These are phyloP conservation scores for Gorsachius goisagi DNA, from an alignment of 2,113 vertebrate species.

Conservation along the genomic window DNA sequence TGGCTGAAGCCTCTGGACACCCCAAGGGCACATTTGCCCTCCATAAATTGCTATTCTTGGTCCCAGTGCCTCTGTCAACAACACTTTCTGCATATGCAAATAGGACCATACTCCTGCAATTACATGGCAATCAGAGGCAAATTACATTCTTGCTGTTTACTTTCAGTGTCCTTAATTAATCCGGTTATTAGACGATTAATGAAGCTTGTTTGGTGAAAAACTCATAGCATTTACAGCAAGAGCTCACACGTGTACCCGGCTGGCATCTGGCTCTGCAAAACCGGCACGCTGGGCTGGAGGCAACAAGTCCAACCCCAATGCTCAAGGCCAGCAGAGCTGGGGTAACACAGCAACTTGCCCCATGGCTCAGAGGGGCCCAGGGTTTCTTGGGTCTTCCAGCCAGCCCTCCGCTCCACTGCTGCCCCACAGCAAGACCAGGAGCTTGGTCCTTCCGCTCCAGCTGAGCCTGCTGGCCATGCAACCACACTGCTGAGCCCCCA, in stretches of 20 bases:
- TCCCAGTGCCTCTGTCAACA: not conserved
- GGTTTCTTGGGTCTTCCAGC: not conserved
- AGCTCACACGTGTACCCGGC: not conserved
- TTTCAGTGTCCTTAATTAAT: conserved; percentile 81
- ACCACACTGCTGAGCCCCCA: not conserved
- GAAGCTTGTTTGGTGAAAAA: conserved; percentile 79
- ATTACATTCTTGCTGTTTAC: conserved; percentile 84
- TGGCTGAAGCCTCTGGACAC: not conserved
- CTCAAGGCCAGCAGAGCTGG: rapidly evolving
- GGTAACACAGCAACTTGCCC: not conserved
- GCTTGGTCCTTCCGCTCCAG: not conserved
- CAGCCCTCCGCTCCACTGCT: not conserved
- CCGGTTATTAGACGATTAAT: conserved; percentile 82
- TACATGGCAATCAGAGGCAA: conserved; percentile 78
- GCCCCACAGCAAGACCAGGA: not conserved
- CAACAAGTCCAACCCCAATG: not conserved
- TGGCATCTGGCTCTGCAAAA: not conserved
- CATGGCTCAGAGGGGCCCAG: not conserved
- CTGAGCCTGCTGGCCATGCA: rapidly evolving
- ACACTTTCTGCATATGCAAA: conserved; percentile 71
- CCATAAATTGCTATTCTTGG: not conserved
- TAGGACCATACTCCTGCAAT: conserved; percentile 67
- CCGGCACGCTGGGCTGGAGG: not conserved
- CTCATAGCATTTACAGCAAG: conserved; percentile 64
- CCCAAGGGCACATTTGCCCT: not conserved